These are phyloP conservation scores for Sthenelais limicola DNA, from an alignment of 2,888 invertebrate genomes.

Conservation along the genomic window DNA sequence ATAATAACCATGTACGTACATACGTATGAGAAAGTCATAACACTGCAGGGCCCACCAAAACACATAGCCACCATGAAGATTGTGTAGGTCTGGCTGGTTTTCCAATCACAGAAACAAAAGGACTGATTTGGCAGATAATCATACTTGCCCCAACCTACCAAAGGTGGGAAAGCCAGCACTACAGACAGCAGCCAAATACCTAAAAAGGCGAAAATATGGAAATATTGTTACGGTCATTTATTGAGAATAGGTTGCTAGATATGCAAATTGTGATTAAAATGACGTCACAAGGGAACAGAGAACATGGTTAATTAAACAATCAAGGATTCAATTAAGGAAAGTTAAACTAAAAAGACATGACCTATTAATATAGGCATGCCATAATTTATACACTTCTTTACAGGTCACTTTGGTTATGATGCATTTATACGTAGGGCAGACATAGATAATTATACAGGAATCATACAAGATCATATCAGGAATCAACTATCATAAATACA, in stretches of 20 bases:
- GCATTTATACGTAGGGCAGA: too few species aligned
- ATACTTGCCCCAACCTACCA: constrained; percentile 64
- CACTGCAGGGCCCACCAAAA: constrained; percentile 62
- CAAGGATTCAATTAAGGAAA: too few species aligned
- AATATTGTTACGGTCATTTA: too few species aligned
- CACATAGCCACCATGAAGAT: constrained; percentile 65
- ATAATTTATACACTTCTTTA: too few species aligned
- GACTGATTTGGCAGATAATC: constrained; percentile 58
- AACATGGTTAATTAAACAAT: too few species aligned
- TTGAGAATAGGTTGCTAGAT: too few species aligned
- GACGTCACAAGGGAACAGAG: too few species aligned
- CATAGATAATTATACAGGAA: too few species aligned
- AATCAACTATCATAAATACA: neutral
- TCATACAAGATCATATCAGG: neutral
- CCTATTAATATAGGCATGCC: too few species aligned
- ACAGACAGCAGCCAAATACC: constrained; percentile 58
- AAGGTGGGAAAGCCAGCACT: constrained; percentile 59
- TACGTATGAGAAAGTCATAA: constrained; percentile 63
- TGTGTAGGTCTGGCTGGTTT: constrained; percentile 58
- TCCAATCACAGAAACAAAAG: constrained; percentile 67
- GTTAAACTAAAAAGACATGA: too few species aligned
- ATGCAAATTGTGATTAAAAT: too few species aligned
- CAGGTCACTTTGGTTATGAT: too few species aligned
- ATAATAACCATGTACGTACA: constrained; percentile 52
- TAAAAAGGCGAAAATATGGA: constrained; percentile 49